These are phyloP conservation scores for Apodemia zela DNA, from an alignment of 2,888 invertebrate species.

Conservation along the genomic window DNA sequence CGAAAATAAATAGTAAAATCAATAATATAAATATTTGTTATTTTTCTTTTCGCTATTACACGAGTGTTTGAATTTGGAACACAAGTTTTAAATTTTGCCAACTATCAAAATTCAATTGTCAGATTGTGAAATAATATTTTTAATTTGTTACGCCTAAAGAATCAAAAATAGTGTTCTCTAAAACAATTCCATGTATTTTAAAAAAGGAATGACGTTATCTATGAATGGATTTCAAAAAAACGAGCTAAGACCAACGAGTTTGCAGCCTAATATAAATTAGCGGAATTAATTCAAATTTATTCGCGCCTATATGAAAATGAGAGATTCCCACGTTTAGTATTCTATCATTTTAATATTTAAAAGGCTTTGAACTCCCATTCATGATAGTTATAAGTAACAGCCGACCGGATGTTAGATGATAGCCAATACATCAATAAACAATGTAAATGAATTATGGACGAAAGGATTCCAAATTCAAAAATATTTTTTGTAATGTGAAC, in stretches of 20 bases:
- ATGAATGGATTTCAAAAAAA: conserved; percentile 5
- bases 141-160: too few relatives aligned
- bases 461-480: background rate
- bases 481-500: background rate
- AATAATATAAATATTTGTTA: too few relatives aligned
- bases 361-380: conserved; percentile 13
- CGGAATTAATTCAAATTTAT: conserved; percentile 29
- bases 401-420: background rate
- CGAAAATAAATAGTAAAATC: too few relatives aligned
- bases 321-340: background rate
- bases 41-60: too few relatives aligned
- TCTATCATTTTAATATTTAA: conserved; percentile 2
- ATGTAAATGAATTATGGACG: background rate
- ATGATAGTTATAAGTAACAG: background rate
- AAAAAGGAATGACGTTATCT: background rate
- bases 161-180: too few relatives aligned
- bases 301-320: conserved; percentile 11
- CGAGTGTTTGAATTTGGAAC: too few relatives aligned
- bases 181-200: too few relatives aligned
- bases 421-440: background rate
- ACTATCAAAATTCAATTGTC: too few relatives aligned
- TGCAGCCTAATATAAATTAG: conserved; percentile 19
- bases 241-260: background rate
- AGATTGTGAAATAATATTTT: too few relatives aligned
- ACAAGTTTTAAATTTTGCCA: too few relatives aligned